These are phyloP conservation scores for Tarsius wallacei DNA, from an alignment of 2,797 vertebrate genomes.

Conservation along the genomic window DNA sequence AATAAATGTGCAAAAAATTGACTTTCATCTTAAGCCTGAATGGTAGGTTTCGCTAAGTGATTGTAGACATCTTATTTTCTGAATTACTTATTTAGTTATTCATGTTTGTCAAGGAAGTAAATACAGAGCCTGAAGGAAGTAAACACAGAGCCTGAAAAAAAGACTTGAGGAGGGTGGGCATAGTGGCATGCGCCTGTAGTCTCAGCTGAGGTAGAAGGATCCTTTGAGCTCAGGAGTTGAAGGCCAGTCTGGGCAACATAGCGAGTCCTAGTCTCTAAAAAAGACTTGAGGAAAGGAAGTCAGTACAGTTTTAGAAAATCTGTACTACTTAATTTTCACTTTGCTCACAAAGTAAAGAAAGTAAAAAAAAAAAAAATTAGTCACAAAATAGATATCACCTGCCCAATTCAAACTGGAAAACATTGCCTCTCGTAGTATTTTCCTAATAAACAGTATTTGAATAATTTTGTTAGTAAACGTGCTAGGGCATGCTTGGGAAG, in stretches of 20 bases:
- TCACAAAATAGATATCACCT: background rate
- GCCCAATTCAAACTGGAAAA: background rate
- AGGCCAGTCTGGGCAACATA: background rate
- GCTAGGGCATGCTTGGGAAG: background rate
- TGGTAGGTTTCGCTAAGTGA: background rate
- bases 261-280: background rate
- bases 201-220: background rate
- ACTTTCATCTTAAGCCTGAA: background rate
- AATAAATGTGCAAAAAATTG: no score
- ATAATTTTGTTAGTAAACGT: conserved; percentile 31
- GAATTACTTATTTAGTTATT: conserved; percentile 18
- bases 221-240: background rate
- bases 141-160: background rate
- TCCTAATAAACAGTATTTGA: background rate
- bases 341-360: background rate
- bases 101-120: conserved; percentile 1
- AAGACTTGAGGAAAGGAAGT: background rate
- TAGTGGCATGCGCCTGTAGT: background rate
- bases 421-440: background rate
- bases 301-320: background rate
- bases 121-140: background rate
- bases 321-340: background rate
- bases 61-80: conserved; percentile 3
- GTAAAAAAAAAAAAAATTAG: background rate
- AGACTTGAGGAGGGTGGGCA: background rate